Evolutionary conservation across 1,140 invertebrate species (phyloP), one percentile per base, ranked within the genome.

Genomic region (Sogatella furcifera): DNA sequence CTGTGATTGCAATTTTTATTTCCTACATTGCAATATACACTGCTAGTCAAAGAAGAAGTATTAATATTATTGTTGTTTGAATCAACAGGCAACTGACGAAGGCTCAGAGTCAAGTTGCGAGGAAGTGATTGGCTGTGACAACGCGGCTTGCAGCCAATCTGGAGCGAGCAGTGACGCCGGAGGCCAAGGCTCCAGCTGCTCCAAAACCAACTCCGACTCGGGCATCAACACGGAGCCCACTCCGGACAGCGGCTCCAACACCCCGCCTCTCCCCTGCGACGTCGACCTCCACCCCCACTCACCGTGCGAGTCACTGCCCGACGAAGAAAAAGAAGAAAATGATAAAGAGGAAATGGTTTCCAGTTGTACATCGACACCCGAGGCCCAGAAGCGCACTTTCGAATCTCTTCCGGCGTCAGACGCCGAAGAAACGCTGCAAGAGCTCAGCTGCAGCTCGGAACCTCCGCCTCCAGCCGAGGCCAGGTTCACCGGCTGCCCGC

Each of bases 31-130:
- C 2, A 28, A 28, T 6, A 6, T 28, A 28, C 2, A 6, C 24
- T 6, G 2, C 2, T 28, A 28, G 2, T 4, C 2, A 28, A 28
- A 28, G 24, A 4, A 28, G 6, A 4, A 28, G 24, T 28, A 28
- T 28, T 28, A n/a, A n/a, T 28, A 4, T 28, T 13, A 10, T 38
- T 38, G 11, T 38, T 38, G 34, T 11, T 13, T 38, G 34, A 38
- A 38, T 38, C 11, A 10, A 31, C 54, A 68, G 67, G 61, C 65
- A 5, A 65, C 67, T 6, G 67, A 68, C 17, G 67, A 67, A 43
- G 66, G 65, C 13, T 67, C 66, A 31, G 67, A 68, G 38, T 67
- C 66, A 10, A 68, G 67, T 52, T 68, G 59, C 19, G 67, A 68
- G 38, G 64, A 67, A 34, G 54, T 52, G 11, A 57, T 55, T 19